A percentile compares a stretch with the other conserved stretches of the same genome.
These are phyloP conservation scores for Glomeris marginata DNA, from an alignment of 2,888 invertebrate genomes.

Conservation along the genomic window DNA sequence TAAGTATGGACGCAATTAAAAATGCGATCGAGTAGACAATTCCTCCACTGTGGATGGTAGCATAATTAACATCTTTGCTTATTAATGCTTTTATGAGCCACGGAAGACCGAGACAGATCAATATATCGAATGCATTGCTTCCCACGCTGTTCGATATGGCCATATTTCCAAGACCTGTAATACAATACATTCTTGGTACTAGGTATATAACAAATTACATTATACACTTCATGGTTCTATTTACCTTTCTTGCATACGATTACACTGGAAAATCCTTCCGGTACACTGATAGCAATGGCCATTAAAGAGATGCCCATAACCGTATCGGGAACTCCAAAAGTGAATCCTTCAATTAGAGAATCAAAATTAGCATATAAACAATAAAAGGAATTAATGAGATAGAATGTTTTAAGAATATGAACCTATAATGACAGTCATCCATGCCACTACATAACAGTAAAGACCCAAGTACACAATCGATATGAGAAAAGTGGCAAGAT, in stretches of 20 bases:
- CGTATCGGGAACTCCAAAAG: constrained; percentile 77
- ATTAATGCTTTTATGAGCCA: constrained; percentile 62
- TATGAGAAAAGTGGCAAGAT: constrained; percentile 77
- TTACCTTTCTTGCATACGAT: constrained; percentile 85
- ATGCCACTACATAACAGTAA: constrained; percentile 79
- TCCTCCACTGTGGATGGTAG: constrained; percentile 58
- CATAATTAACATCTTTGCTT: constrained; percentile 42
- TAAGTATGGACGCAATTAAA: constrained; percentile 53
- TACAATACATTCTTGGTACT: not conserved
- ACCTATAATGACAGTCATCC: constrained; percentile 94
- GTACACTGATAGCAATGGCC: constrained; percentile 83
- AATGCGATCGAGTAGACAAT: constrained; percentile 68
- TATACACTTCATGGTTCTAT: not conserved
- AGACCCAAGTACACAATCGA: constrained; percentile 89
- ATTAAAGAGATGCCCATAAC: constrained; percentile 90
- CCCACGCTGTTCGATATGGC: constrained; percentile 82
- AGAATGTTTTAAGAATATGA: constrained; percentile 19
- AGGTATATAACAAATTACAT: not conserved
- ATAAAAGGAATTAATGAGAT: not conserved
- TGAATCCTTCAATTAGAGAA: constrained; percentile 50
- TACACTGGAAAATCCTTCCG: constrained; percentile 84
- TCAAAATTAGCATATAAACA: not conserved
- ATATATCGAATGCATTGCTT: constrained; percentile 76
- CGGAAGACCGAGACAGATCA: constrained; percentile 66
- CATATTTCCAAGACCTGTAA: constrained; percentile 38